Evolutionary conservation across 2,888 invertebrate genomes (phyloP), one percentile per base, ranked within the genome.

Genomic region (Pollenia griseotomentosa): DNA sequence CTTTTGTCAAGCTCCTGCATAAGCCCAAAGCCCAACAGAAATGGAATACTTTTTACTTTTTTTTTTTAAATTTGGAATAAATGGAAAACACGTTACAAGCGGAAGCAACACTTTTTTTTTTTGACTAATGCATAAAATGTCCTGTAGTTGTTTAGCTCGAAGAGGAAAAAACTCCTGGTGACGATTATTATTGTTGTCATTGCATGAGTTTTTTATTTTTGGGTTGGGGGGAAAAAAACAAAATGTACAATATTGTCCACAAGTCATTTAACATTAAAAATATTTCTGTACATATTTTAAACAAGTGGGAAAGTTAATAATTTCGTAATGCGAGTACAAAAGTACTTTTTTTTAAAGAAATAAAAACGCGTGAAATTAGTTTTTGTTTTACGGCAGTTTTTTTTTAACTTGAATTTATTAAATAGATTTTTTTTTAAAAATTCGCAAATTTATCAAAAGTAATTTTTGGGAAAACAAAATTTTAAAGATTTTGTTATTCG

Each of bases 201-300:
- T 75, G 68, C 63, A 57, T 40, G 61, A 19, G 63, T 19, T 57
- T 46, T 48, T n/a, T n/a, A n/a, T 12, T 12, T 33, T 33, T 33
- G 44, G 44, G 53, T 44, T 19, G 70, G 77, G 71, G 71, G 53
- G 63, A 65, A 57, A 14, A 61, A 86, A 33, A 33, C 4, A 33
- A 65, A 57, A 23, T 55, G 83, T 61, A 65, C 53, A 63, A 63
- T 63, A 63, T 87, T 84, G 87, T 84, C 84, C 87, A 82, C 87
- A 84, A 81, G 78, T 84, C 87, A 84, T 87, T 87, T 75, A 87
- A 87, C 78, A 82, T 87, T 84, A 74, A 87, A 87, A 84, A 75
- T 42, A 55, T 82, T 83, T 77, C 65, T 66, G 19, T 61, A 55
- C 71, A 74, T 66, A 57, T 81, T 59, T 46, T 68, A 59, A 75